A percentile compares a stretch with the other conserved stretches of the same genome.
These are phyloP conservation scores for Plutella xylostella DNA, from an alignment of 2,888 invertebrate species.

Conservation along the genomic window DNA sequence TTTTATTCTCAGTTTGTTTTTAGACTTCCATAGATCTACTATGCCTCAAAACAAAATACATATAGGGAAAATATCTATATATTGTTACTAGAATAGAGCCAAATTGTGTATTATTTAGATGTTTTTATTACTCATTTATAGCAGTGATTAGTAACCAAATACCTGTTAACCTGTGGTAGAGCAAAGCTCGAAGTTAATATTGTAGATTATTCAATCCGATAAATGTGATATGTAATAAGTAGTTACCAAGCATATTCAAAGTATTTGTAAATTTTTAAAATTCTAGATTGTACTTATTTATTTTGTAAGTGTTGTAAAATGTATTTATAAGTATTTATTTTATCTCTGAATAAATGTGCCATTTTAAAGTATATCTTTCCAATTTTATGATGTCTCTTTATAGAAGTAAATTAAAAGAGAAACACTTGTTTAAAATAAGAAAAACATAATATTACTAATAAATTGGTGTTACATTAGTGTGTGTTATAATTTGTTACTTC, in stretches of 20 bases:
- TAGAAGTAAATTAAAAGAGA: not conserved
- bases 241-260: too few species aligned
- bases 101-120: too few species aligned
- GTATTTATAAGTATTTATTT: conserved; percentile 10
- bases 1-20: too few species aligned
- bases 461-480: conserved; percentile 32
- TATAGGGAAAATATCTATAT: too few species aligned
- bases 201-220: conserved; percentile 12
- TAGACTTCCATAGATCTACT: too few species aligned
- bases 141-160: not conserved
- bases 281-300: not conserved
- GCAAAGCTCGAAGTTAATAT: conserved; percentile 24
- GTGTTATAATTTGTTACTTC: conserved; percentile 37
- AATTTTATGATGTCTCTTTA: not conserved
- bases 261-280: too few species aligned
- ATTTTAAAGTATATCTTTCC: conserved; percentile 26
- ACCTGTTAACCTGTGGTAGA: conserved; percentile 15
- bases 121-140: too few species aligned
- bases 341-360: conserved; percentile 33
- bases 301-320: conserved; percentile 3
- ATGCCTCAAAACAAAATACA: too few species aligned
- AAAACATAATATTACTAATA: conserved; percentile 24
- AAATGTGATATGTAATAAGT: conserved; percentile 13
- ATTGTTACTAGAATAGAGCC: too few species aligned
- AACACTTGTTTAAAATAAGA: not conserved